Evolutionary conservation across 92 coral and sea anemone species (phyloP), one percentile per base, ranked within the genome.

Genomic region (Zoanthus solanderi): DNA sequence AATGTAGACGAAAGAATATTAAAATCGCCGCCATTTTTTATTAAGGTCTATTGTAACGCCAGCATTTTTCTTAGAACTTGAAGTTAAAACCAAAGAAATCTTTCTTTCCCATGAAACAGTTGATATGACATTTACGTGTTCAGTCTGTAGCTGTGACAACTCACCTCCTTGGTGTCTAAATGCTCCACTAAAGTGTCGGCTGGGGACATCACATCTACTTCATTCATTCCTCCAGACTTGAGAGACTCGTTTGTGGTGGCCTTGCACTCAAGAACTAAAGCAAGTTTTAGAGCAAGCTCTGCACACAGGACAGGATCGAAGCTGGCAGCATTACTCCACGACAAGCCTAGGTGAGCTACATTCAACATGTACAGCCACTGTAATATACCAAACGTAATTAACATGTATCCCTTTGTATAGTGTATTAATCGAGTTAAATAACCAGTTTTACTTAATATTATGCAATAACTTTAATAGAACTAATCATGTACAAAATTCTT

Each of bases 301-400:
- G 96, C 98, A 32, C 95, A 89, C 28, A 96, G 78, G 47, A 92
- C 73, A 15, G 98, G 98, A 78, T 96, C 98, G 77, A 93, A 90
- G 56, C 90, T 88, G 47, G 98, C 89, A 37, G 95, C 95, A 52
- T 89, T 90, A 75, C 98, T 96, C 98, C 98, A 96, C 10, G 96
- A 95, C 65, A 96, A 84, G 18, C 96, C 98, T 6, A 88, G 88
- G 89, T 96, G 95, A 4, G 90, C 94, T 9, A 94, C 95, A 47
- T 94, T 91, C 50, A 95, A 92, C 58, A 95, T 74, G 74, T 93
- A 94, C 71, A 96, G 66, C 96, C 98, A 96, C 98, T 96, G 93
- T 54, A 90, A 90, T 0, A 45, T 18, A 88, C 23, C 60, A 79
- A 53, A 50, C 56, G 56, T 50, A 50, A 11, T 50, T 0, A 50